Evolutionary conservation across 2,113 vertebrate species (phyloP).

Genomic region (Sitta europaea): DNA sequence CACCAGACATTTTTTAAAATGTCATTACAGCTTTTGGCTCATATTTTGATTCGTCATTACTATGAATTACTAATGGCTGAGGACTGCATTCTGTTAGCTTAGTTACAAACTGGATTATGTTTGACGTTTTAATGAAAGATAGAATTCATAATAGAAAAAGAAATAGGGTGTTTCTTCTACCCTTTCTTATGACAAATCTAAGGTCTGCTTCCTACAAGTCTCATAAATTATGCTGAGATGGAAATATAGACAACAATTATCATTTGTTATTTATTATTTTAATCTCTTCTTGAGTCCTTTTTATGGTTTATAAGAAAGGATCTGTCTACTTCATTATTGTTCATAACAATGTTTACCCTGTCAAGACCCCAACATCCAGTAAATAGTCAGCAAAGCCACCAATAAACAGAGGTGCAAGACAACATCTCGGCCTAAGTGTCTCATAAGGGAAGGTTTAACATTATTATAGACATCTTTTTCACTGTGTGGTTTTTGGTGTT

Average conservation of each 20-base stretch:
- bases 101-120: not conserved
- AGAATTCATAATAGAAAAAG: not conserved
- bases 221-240: not conserved
- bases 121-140: not conserved
- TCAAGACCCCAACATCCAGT: not conserved
- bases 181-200: not conserved
- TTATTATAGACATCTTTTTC: not conserved
- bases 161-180: not conserved
- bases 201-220: not conserved
- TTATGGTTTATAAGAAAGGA: not conserved
- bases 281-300: not conserved
- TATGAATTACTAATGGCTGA: not conserved
- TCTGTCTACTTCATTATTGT: not conserved
- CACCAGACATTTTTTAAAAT: not conserved
- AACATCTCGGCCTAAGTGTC: not conserved
- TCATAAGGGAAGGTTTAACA: not conserved
- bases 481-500: not conserved
- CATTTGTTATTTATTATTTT: not conserved
- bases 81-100: not conserved
- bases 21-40: not conserved
- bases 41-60: not conserved
- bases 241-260: not conserved
- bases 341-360: not conserved
- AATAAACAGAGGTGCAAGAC: not conserved
- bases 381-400: not conserved